Base-by-base conservation (phyloP, 2,888 invertebrate genomes). In the Liopterus haemorrhoidalis region DNA sequence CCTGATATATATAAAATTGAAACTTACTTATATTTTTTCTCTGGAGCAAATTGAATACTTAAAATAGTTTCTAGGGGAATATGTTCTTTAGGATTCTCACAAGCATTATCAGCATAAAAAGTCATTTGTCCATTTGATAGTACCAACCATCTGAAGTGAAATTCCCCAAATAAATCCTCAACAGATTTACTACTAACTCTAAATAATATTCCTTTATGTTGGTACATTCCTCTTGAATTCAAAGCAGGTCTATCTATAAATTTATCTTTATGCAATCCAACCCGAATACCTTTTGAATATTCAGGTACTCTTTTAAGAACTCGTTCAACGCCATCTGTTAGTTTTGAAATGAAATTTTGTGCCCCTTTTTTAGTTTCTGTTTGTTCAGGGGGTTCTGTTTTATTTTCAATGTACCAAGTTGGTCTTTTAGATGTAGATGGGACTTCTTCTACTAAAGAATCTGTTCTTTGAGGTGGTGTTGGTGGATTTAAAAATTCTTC, bases 111-210 rank as follows among this genome's bases (percentile, higher is more conserved):
- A 4, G 79, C 70, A 57, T 81, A 85, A 59, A 86, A 85, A 52
- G 79, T 74, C 19, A 90, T 69, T 59, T 81, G 81, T 31, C 82
- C 78, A 52, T 85, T 82, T 3, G 81, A 76, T 16, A 89, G 64
- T 27, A 82, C 75, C 59, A 82, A 84, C 67, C 80, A 81, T 28
- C 84, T 73, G n/a, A 75, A 75, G 50, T 82, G 82, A 59, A 84
- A 78, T 61, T 88, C 86, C 50, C 85, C 85, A 39, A 86, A 78
- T 43, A 83, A 69, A 52, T 83, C 82, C 54, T 83, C 83, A 2
- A 82, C 81, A 1, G 78, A 76, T 5, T 81, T 79, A 5, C 71
- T 70, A 3, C 73, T 71, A 25, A 76, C 70, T 56, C 75, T 73
- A 46, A 76, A 78, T 49, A 84, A 63, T 54, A 73, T 70, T 1